These are phyloP conservation scores for Sylvia atricapilla DNA, from an alignment of 2,113 vertebrate species.

Conservation along the genomic window DNA sequence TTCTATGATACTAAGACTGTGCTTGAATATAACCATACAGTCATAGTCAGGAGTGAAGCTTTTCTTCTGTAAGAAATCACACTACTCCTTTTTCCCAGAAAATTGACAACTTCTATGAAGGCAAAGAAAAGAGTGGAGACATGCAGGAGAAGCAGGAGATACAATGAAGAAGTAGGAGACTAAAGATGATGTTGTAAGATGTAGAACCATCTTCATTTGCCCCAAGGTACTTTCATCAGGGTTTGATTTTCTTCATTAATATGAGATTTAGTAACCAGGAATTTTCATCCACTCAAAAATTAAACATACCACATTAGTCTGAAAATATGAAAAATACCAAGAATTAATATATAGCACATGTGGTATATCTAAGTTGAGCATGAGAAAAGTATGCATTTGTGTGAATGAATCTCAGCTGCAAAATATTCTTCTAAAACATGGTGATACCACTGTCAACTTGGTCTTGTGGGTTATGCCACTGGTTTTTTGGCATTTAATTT, in stretches of 20 bases:
- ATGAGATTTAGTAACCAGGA: neutral
- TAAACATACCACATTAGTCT: neutral
- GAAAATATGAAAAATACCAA: neutral
- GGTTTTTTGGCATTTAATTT: neutral
- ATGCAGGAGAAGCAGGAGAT: neutral
- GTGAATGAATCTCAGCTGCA: neutral
- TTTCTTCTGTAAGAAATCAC: neutral
- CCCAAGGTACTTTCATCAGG: neutral
- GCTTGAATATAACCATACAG: neutral
- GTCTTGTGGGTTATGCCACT: neutral
- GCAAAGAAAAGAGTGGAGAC: neutral
- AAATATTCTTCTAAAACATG: neutral
- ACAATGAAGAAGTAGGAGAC: neutral
- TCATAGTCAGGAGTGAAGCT: neutral
- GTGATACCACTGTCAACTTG: neutral
- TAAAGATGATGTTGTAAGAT: neutral
- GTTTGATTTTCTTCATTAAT: neutral
- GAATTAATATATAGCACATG: neutral
- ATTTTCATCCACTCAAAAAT: neutral
- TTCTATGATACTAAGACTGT: neutral
- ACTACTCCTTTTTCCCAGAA: neutral
- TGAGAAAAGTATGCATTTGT: neutral
- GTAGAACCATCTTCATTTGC: neutral
- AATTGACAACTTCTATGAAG: neutral
- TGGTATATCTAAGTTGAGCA: neutral